Evolutionary conservation across 2,888 invertebrate genomes (phyloP).

Genomic region (Linyphia triangularis): DNA sequence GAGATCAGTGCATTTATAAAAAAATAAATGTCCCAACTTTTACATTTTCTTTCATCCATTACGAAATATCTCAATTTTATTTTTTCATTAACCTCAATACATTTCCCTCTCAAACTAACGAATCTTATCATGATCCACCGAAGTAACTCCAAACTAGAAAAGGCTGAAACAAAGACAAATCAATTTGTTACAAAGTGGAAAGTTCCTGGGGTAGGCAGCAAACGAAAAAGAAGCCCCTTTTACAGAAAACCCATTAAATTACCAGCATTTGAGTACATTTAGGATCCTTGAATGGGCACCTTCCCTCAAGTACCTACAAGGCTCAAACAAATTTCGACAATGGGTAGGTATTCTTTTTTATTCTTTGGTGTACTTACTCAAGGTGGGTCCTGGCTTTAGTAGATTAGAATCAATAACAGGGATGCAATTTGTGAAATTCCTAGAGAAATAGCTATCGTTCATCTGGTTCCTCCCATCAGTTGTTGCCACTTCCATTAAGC

Average conservation of each 20-base stretch:
- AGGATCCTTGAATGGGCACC: conserved; percentile 19
- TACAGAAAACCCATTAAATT: conserved; percentile 41
- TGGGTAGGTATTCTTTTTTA: conserved; percentile 1
- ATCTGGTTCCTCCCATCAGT: conserved; percentile 15
- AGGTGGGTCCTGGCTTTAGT: conserved; percentile 26
- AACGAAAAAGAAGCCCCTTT: neutral
- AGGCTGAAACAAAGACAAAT: neutral
- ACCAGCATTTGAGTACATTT: conserved; percentile 35
- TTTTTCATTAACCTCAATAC: neutral
- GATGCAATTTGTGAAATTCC: conserved; percentile 63
- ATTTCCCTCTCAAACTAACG: neutral
- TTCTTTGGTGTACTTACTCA: conserved; percentile 32
- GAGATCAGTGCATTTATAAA: no score
- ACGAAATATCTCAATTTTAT: neutral
- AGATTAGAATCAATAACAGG: conserved; percentile 63
- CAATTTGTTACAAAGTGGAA: neutral
- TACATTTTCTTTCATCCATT: neutral
- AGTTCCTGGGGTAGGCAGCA: neutral
- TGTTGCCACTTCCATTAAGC: conserved; percentile 57
- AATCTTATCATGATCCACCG: neutral
- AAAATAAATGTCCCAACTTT: neutral
- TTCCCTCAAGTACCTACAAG: conserved; percentile 19
- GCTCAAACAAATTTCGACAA: conserved; percentile 42
- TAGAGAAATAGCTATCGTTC: conserved; percentile 52
- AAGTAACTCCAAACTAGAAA: neutral